These are phyloP conservation scores for Alligator sinensis DNA, from an alignment of 2,113 vertebrate genomes.

Conservation along the genomic window DNA sequence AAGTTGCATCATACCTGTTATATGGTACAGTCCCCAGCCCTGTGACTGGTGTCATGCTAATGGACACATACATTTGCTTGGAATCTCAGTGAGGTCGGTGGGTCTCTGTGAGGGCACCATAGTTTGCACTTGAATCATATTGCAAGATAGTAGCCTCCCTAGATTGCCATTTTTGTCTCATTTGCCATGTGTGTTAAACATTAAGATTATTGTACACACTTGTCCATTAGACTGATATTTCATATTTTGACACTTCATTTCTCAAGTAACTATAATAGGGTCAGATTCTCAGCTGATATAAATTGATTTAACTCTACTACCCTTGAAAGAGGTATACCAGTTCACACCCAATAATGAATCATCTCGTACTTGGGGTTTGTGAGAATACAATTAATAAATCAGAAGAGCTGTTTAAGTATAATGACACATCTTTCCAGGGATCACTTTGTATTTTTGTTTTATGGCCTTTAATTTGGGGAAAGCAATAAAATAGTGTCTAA, in stretches of 20 bases:
- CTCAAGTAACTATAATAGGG: constrained; percentile 37
- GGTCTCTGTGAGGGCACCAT: not conserved
- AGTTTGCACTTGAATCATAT: not conserved
- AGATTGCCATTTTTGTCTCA: not conserved
- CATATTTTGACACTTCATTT: not conserved
- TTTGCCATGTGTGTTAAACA: not conserved
- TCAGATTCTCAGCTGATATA: constrained; percentile 53
- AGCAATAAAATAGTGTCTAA: not conserved
- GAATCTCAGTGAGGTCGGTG: not conserved
- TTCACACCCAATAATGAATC: constrained; percentile 57
- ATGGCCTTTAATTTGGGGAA: not conserved
- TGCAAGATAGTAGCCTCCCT: not conserved
- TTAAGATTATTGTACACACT: not conserved
- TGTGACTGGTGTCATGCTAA: not conserved
- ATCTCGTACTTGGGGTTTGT: constrained; percentile 4
- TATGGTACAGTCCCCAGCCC: not conserved
- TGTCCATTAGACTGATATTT: not conserved
- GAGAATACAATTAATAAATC: not conserved
- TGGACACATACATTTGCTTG: not conserved
- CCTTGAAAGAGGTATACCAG: constrained; percentile 43
- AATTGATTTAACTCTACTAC: constrained; percentile 60
- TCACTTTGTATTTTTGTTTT: not conserved
- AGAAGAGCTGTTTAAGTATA: not conserved
- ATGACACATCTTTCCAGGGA: not conserved
- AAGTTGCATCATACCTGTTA: not conserved